Base-by-base conservation (phyloP, 1,140 invertebrate genomes). In the Plutomurus gul region DNA sequence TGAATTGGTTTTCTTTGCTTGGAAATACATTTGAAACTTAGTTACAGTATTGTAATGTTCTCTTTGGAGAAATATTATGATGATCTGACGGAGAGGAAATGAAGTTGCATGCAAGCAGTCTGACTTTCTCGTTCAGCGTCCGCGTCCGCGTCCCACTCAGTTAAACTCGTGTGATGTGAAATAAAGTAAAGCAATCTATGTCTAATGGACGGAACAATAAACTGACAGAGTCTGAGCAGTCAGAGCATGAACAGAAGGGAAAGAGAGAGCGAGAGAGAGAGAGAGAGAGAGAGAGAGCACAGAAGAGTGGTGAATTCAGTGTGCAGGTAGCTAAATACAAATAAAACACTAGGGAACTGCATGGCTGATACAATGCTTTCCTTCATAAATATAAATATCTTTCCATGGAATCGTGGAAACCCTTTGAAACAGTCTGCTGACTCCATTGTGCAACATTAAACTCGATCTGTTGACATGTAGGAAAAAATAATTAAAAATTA, bases 11-110 rank as follows among this genome's bases (percentile, higher is more conserved):
- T 65, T 65, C 56, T 65, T 65, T 65, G 27, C 56, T 65, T 65
- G 30, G 27, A 65, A 65, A 65, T 33, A n/a, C 56, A 65, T 33
- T 65, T n/a, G n/a, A n/a, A n/a, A n/a, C n/a, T n/a, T n/a, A n/a
- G n/a, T n/a, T n/a, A 27, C 36, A 65, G 36, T 30, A 16, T 43
- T 65, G 27, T 65, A 33, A 65, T 65, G 56, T 65, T 65, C 56
- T 65, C 27, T 65, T 65, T 65, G 56, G 27, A 27, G 56, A 65
- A 65, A 65, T 65, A 65, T 65, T 65, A 65, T 65, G 56, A 65
- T 65, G 56, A 65, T 65, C 56, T 65, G 56, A 65, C 56, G 56
- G 56, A 65, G 56, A 65, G 56, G 56, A 65, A 65, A 65, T 65
- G 56, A 65, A 65, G 25, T 65, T 65, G 56, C 56, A 65, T 65